phyloP scores from a whole-genome alignment of 2,888 invertebrate species.

The Harpagoxenus sublaevis region DNA sequence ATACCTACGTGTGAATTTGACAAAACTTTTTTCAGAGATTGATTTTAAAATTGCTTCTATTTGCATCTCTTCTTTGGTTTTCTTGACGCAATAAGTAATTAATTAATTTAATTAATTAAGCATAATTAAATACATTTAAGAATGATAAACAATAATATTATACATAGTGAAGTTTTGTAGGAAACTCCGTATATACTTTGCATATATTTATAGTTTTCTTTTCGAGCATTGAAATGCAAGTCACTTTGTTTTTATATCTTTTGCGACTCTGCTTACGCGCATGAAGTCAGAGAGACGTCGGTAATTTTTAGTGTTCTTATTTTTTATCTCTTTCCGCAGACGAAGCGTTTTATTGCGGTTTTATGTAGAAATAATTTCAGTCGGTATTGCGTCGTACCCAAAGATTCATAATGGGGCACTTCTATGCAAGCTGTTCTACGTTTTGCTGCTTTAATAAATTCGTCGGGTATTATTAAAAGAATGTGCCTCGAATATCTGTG shows the following conservation, averaged over 20 bases:
- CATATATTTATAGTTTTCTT: not conserved
- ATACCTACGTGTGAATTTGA: not conserved
- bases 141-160: not conserved
- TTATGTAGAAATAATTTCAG: constrained; percentile 27
- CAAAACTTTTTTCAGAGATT: not conserved
- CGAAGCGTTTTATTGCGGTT: constrained; percentile 16
- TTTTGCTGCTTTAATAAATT: constrained; percentile 40
- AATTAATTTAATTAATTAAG: not conserved
- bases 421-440: not conserved
- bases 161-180: not conserved
- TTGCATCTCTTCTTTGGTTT: not conserved
- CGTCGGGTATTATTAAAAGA: constrained; percentile 35
- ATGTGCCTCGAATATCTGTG: constrained; percentile 18
- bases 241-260: not conserved
- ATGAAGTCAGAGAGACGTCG: not conserved
- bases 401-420: constrained; percentile 29
- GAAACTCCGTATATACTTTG: not conserved
- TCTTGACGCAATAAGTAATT: not conserved
- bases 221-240: not conserved
- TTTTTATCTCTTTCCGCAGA: not conserved
- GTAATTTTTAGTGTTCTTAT: constrained; percentile 24
- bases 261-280: not conserved
- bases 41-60: not conserved
- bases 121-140: not conserved
- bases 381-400: not conserved